These are phyloP conservation scores for Drosophila grimshawi DNA, from an alignment of 1,140 invertebrate genomes.

Conservation along the genomic window DNA sequence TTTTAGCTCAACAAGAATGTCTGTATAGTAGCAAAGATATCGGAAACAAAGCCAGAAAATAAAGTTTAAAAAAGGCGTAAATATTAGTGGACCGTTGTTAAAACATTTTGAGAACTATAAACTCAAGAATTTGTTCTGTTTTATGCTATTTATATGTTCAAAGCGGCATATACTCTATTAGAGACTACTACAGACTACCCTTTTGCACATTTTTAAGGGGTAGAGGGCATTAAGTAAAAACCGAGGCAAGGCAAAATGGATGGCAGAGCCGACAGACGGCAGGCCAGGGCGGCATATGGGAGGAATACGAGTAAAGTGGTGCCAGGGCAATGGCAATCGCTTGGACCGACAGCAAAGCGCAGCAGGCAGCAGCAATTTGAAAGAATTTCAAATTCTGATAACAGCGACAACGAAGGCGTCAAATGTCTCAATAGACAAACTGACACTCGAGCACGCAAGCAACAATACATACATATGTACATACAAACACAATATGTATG, in stretches of 20 bases:
- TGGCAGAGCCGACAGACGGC: conserved; percentile 15
- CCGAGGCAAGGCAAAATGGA: conserved; percentile 22
- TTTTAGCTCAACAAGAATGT: no score
- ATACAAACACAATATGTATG: neutral
- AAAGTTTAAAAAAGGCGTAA: no score
- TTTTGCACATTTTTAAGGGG: neutral
- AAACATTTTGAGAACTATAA: no score
- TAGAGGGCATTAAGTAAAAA: neutral
- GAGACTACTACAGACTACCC: neutral
- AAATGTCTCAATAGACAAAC: conserved; percentile 76
- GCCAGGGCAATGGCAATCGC: conserved; percentile 48
- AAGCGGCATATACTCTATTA: no score
- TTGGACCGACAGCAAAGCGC: conserved; percentile 39
- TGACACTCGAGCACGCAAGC: conserved; percentile 68
- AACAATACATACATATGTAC: conserved; percentile 1
- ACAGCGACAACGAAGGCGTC: conserved; percentile 61
- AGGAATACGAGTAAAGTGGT: conserved; percentile 26
- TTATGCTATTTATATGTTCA: no score
- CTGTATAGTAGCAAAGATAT: no score
- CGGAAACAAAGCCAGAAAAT: no score
- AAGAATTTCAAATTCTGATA: conserved; percentile 70
- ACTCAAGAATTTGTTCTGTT: no score
- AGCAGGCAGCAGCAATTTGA: conserved; percentile 44
- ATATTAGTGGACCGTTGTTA: no score
- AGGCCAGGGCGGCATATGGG: neutral